Percentiles rank a stretch among this genome's conserved stretches.
These are phyloP conservation scores for Dermolepida albohirtum DNA, from an alignment of 2,888 invertebrate genomes.

Conservation along the genomic window DNA sequence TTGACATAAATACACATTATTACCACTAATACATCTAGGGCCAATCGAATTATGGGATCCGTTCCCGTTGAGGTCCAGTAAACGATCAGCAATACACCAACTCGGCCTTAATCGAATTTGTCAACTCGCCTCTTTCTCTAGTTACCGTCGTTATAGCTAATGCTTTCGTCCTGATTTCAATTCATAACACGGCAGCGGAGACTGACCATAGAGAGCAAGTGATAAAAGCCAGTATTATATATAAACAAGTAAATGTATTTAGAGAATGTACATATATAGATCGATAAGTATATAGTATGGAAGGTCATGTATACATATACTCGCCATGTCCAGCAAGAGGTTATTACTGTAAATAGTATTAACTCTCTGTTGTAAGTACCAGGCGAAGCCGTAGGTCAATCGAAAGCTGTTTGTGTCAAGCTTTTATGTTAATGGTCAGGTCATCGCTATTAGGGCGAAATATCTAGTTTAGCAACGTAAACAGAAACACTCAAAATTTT, in stretches of 20 bases:
- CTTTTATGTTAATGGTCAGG: slow-evolving; percentile 54
- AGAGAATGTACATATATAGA: background rate
- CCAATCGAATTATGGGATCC: slow-evolving; percentile 10
- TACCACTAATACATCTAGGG: slow-evolving; percentile 1
- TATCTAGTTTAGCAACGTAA: background rate
- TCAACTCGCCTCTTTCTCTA: slow-evolving; percentile 1
- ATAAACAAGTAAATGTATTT: no score
- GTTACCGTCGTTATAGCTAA: background rate
- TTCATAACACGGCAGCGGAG: no score
- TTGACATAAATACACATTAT: slow-evolving; percentile 1
- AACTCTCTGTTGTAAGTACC: slow-evolving; percentile 60
- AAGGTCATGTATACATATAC: background rate
- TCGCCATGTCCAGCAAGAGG: slow-evolving; percentile 55
- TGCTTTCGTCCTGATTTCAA: background rate
- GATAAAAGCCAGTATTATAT: no score
- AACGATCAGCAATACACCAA: slow-evolving; percentile 42
- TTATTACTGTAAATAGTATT: slow-evolving; percentile 58
- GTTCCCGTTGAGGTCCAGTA: slow-evolving; percentile 25
- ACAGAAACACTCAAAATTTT: no score
- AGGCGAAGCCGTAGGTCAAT: slow-evolving; percentile 58
- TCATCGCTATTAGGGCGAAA: slow-evolving; percentile 37
- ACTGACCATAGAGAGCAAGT: no score
- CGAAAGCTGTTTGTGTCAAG: slow-evolving; percentile 54
- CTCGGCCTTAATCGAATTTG: slow-evolving; percentile 45
- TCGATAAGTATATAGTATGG: slow-evolving; percentile 9